These are phyloP conservation scores for Manis javanica DNA, from an alignment of 2,797 vertebrate species.

Conservation along the genomic window DNA sequence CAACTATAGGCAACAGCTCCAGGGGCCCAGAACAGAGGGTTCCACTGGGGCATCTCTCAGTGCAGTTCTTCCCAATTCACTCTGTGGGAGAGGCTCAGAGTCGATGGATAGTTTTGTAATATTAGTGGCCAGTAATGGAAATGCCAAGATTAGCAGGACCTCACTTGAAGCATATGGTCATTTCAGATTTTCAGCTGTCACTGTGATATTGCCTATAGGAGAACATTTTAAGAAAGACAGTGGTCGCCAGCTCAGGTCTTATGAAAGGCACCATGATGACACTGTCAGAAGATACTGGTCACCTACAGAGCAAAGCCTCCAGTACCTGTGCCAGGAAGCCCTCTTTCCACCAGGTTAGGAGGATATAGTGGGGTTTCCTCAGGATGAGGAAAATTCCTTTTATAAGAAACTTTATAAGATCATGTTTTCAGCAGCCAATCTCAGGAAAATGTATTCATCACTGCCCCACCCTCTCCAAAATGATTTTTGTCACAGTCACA, in stretches of 20 bases:
- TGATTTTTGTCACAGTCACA: background rate
- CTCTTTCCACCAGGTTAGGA: background rate
- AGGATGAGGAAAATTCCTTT: background rate
- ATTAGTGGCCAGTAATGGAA: background rate
- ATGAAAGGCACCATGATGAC: background rate
- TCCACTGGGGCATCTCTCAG: background rate
- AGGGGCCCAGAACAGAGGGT: background rate
- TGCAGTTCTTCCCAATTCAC: too few species aligned
- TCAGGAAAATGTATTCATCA: background rate
- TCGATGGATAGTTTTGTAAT: background rate
- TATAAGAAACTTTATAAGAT: background rate
- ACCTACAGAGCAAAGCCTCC: background rate
- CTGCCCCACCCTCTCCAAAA: background rate
- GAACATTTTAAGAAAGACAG: background rate
- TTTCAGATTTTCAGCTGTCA: background rate
- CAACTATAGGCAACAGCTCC: background rate
- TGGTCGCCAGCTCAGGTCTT: background rate
- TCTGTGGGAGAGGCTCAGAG: too few species aligned
- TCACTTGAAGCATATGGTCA: background rate
- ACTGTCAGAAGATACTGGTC: background rate
- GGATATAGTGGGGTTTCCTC: background rate
- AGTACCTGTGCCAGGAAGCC: background rate
- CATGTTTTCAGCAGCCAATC: background rate
- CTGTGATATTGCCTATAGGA: background rate
- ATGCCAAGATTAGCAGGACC: background rate